A percentile compares a stretch with the other conserved stretches of the same genome.
These are phyloP conservation scores for Piprites chloris DNA, from an alignment of 2,113 vertebrate species.

Conservation along the genomic window DNA sequence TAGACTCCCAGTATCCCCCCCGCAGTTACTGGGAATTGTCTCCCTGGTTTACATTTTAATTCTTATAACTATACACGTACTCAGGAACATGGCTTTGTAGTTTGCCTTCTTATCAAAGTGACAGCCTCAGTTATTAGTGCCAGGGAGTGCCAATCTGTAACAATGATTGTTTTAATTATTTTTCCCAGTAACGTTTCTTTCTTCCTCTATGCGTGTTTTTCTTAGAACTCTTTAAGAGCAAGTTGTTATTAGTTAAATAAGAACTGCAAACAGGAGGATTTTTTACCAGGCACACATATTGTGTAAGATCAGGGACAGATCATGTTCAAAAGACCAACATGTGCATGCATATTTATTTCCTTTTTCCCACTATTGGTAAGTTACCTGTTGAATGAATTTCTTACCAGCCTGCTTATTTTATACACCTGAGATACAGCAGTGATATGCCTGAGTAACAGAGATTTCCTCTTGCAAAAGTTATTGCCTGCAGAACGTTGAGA, in stretches of 20 bases:
- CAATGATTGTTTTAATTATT: background rate
- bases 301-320: background rate
- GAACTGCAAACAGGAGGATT: background rate
- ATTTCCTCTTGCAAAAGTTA: background rate
- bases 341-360: background rate
- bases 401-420: background rate
- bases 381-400: background rate
- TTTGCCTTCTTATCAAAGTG: background rate
- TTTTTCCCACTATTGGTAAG: background rate
- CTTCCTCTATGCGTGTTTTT: background rate
- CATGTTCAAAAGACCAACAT: background rate
- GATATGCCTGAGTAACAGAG: background rate
- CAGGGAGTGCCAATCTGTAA: background rate
- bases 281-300: fast-evolving
- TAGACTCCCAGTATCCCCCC: background rate
- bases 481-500: background rate
- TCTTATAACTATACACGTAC: background rate
- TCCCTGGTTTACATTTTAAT: background rate
- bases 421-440: background rate
- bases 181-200: background rate
- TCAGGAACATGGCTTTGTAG: background rate
- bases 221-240: background rate
- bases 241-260: background rate
- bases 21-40: background rate
- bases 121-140: background rate